Conservation (phyloP, 2,888 invertebrate genomes). For the Lagria hirta region DNA sequence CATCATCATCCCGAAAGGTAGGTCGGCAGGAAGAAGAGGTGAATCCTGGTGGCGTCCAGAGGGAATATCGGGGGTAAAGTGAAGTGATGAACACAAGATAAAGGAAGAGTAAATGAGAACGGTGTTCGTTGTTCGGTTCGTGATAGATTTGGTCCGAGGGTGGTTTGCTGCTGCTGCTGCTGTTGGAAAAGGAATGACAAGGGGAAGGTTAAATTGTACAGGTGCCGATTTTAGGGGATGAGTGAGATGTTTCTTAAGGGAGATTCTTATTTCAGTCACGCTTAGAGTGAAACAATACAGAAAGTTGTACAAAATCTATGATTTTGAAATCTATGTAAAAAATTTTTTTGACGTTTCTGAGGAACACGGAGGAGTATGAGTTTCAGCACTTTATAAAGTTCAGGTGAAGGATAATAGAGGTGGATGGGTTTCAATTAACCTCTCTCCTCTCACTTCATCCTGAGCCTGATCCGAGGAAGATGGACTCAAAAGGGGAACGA, state of each 20-base stretch:
- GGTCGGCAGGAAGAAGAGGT: constrained; percentile 37
- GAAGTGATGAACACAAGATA: constrained; percentile 46
- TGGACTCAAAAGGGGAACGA: constrained; percentile 46
- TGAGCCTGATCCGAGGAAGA: constrained; percentile 36
- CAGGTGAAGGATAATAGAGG: constrained; percentile 52
- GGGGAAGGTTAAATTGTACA: no score
- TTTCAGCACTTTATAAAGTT: constrained; percentile 46
- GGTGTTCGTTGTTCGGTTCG: constrained; percentile 41
- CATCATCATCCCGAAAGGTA: constrained; percentile 44
- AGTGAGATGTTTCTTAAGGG: no score
- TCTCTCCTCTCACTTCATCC: constrained; percentile 36
- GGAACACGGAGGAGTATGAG: no score
- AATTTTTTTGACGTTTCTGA: no score
- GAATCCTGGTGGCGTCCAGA: constrained; percentile 44
- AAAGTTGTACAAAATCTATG: no score
- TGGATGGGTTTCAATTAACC: constrained; percentile 54
- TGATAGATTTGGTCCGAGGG: constrained; percentile 43
- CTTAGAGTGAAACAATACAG: no score
- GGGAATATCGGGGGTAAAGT: constrained; percentile 42
- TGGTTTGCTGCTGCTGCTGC: no score
- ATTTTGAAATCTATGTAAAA: no score
- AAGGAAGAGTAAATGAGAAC: constrained; percentile 48
- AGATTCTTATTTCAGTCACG: no score
- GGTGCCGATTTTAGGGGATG: no score
- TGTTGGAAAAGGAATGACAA: no score